Percentiles rank a stretch among this genome's conserved stretches.
Evolutionary conservation across 2,113 vertebrate genomes (phyloP).

Genomic region (Petromus typicus): DNA sequence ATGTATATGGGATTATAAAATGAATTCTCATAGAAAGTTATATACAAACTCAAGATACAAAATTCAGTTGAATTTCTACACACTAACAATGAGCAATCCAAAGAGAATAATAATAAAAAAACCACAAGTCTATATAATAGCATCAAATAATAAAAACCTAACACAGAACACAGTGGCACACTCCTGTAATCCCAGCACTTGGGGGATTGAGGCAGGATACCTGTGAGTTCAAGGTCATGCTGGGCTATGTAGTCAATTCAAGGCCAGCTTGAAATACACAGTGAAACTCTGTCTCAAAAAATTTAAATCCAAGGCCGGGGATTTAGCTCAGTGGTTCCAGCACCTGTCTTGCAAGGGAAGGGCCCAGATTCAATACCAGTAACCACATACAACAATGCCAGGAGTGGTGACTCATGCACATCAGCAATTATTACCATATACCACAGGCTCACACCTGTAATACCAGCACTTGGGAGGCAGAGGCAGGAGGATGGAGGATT

Average conservation of each 20-base stretch:
- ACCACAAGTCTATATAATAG: not conserved
- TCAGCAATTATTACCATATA: too few species aligned
- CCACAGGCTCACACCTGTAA: too few species aligned
- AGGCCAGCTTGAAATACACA: not conserved
- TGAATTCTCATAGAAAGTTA: not conserved
- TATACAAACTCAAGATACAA: not conserved
- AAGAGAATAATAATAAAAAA: not conserved
- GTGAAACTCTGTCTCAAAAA: not conserved
- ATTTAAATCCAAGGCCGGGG: too few species aligned
- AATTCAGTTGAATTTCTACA: not conserved
- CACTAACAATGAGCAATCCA: not conserved
- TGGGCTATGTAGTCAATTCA: not conserved
- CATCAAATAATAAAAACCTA: not conserved
- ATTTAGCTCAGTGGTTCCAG: too few species aligned
- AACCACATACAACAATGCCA: too few species aligned
- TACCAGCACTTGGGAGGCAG: too few species aligned
- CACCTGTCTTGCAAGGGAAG: too few species aligned
- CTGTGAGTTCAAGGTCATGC: not conserved
- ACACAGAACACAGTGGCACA: not conserved
- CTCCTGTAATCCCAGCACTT: not conserved
- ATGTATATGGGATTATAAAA: constrained; percentile 21
- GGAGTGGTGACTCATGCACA: too few species aligned
- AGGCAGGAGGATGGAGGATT: too few species aligned
- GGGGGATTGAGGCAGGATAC: not conserved
- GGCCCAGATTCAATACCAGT: too few species aligned